Evolutionary conservation across 2,888 invertebrate genomes (phyloP).

Genomic region (Tryphoninae sp.): DNA sequence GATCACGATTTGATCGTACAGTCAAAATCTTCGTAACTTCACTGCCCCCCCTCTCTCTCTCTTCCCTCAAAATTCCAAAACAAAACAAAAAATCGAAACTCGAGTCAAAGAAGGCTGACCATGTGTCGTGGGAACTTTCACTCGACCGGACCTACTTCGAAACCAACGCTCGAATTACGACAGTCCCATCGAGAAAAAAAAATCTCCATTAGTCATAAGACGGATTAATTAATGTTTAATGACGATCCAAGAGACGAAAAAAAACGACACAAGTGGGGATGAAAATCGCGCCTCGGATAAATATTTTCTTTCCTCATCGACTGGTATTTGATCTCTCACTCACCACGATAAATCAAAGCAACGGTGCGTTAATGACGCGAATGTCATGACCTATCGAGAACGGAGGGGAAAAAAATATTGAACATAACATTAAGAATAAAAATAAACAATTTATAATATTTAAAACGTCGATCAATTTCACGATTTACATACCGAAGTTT

Average conservation of each 20-base stretch:
- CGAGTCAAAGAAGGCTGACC: too few species aligned
- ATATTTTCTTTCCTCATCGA: constrained; percentile 44
- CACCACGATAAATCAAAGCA: constrained; percentile 60
- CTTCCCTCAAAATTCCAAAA: too few species aligned
- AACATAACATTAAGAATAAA: background rate
- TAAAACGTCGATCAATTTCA: background rate
- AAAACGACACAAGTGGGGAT: constrained; percentile 2
- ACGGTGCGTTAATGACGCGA: constrained; percentile 62
- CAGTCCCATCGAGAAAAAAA: too few species aligned
- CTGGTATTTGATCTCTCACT: constrained; percentile 52
- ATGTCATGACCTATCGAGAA: constrained; percentile 64
- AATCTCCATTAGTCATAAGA: too few species aligned
- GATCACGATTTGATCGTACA: constrained; percentile 5
- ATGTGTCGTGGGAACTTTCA: too few species aligned
- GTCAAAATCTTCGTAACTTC: background rate
- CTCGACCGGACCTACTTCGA: too few species aligned
- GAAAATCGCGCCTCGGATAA: constrained; percentile 6
- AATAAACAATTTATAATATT: too few species aligned
- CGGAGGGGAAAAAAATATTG: constrained; percentile 29
- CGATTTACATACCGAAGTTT: constrained; percentile 8
- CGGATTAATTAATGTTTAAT: too few species aligned
- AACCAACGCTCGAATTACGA: too few species aligned
- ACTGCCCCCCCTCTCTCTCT: too few species aligned
- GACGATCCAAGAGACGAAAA: background rate
- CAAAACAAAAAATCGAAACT: too few species aligned